Base-by-base conservation (phyloP, 2,113 vertebrate species). In the Phalacrocorax carbo region DNA sequence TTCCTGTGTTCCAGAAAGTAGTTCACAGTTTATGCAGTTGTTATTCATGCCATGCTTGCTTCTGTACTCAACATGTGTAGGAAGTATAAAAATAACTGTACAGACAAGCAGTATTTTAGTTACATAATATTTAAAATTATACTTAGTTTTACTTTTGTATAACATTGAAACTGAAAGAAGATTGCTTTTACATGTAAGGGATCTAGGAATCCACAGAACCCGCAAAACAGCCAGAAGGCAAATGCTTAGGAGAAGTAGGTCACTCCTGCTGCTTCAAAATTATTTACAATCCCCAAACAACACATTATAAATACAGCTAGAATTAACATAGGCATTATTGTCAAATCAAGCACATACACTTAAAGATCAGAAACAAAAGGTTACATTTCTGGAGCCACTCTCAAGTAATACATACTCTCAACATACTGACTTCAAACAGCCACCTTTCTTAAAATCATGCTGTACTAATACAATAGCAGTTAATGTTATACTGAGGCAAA, bases 231-330 rank as follows among this genome's bases (percentile, higher is more conserved):
- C 97, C 95, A 94, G 92, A 95, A 97, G 96, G 90, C 96, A 97
- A 98, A 96, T 91, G 96, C 94, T 96, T 78, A 27, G 78, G 93
- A 96, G 94, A 97, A 97, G 80, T 96, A 98, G 97, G 97, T 97
- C 97, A 97, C 86, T 86, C 96, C 95, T 96, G 90, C 92, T 65
- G 88, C 95, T 92, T 93, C 83, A 82, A 95, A 95, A 96, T 96
- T 76, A 95, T 94, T 91, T 92, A 82, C 92, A 92, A 76, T 49
- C 84, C 94, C 75, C 62, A 57, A 83, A 65, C 61, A 75, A 25
- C 26, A 54, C 2, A 0, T 2, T 89, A 48, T 7, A 65, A 89
- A 79, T 68, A 86, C 60, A 61, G 49, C 26, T 11, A 44, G 36
- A 75, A 64, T 66, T 81, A 72, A 52, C 0, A 2, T 7, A 42